Evolutionary conservation across 2,113 vertebrate genomes (phyloP).

Genomic region (Neofelis nebulosa): DNA sequence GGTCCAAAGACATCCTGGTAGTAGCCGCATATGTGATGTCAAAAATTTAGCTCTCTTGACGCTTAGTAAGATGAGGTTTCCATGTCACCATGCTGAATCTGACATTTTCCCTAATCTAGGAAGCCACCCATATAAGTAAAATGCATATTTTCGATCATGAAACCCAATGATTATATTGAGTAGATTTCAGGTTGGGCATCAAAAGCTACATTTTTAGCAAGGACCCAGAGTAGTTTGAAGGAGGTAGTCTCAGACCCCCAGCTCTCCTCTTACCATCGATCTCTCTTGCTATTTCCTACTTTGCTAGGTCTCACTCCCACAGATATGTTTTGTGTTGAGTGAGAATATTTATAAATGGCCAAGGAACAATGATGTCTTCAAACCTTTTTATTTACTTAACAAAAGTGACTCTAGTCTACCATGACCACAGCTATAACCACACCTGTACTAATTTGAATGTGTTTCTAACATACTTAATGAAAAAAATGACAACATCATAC

Average conservation of each 20-base stretch:
- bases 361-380: not conserved
- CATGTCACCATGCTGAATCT: not conserved
- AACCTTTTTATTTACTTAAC: not conserved
- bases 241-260: not conserved
- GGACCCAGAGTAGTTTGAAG: not conserved
- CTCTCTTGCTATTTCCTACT: not conserved
- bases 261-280: not conserved
- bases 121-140: not conserved
- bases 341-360: not conserved
- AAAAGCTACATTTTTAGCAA: not conserved
- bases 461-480: not conserved
- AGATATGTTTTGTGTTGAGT: not conserved
- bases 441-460: not conserved
- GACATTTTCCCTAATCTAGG: not conserved
- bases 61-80: not conserved
- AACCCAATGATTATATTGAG: not conserved
- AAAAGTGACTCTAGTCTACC: not conserved
- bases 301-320: not conserved
- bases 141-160: not conserved
- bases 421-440: not conserved
- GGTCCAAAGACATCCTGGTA: not conserved
- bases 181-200: not conserved
- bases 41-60: not conserved
- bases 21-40: not conserved
- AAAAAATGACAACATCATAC: not conserved